Base-by-base conservation (phyloP, 2,113 vertebrate species). In the Dolichotis patagonum region DNA sequence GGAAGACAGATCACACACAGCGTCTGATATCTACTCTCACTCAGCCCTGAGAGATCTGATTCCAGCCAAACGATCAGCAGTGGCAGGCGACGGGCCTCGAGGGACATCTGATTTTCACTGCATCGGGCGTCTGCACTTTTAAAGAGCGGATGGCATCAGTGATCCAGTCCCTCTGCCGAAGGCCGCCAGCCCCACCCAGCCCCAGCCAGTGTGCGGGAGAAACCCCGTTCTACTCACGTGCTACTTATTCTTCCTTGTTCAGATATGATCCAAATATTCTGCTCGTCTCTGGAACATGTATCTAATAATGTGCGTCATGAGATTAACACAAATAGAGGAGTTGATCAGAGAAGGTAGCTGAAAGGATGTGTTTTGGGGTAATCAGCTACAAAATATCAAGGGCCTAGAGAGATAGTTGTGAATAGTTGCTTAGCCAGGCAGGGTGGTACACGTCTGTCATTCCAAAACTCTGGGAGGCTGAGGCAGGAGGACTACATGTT, bases 131-230 rank as follows among this genome's bases (percentile, higher is more conserved):
- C 20, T 28, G 13, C 16, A 11, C 32, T 35, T 38, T 56, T 35
- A 35, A 83, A 22, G 3, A 58, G 30, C 26, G 2, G 13, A 77
- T 5, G 22, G 56, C 3, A 16, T 35, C 24, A 46, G 26, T 67
- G 3, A 12, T 3, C 30, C 54, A 38, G 16, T 22, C 41, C 32
- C 77, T 73, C 41, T 41, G 28, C 28, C 52, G 32, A 54, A 52
- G 26, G 54, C 20, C 35, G 35, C 65, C 65, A 16, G 65, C 32
- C 38, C 38, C 71, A 54, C 13, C 71, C 12, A 2, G 1, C 46
- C 41, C 26, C 0, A 19, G 78, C 0, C 1, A 60, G 14, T 26
- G 56, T 46, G 5, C 0, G 24, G 7, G 24, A 32, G 65, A 77
- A 69, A 83, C 14, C 67, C 65, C 20, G 4, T 69, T 49, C 62